Conservation (phyloP, 2,888 invertebrate genomes). For the Oscheius onirici region DNA sequence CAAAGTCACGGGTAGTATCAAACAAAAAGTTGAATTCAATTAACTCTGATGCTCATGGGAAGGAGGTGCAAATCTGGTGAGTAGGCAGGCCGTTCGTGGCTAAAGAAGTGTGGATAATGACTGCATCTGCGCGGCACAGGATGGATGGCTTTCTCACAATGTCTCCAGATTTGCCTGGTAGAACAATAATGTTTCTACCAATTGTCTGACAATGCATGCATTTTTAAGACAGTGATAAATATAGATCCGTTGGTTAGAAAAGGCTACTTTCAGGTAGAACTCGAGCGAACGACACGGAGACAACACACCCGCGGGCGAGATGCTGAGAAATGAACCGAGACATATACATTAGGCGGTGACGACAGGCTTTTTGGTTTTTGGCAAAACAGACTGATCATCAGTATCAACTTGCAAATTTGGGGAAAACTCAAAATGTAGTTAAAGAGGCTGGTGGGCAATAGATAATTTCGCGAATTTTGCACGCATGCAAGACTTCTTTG, state of each 20-base stretch:
- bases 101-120: conserved; percentile 32
- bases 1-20: background rate
- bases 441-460: too few relatives aligned
- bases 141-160: conserved; percentile 18
- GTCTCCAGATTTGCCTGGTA: too few relatives aligned
- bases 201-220: background rate
- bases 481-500: conserved; percentile 1
- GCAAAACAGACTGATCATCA: too few relatives aligned
- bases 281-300: conserved; percentile 14
- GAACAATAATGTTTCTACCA: too few relatives aligned
- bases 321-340: conserved; percentile 32
- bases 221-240: conserved; percentile 3
- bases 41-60: conserved; percentile 1
- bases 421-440: too few relatives aligned
- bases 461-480: background rate
- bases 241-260: background rate
- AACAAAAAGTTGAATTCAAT: conserved; percentile 15
- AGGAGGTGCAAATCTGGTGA: conserved; percentile 15
- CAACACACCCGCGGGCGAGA: conserved; percentile 28
- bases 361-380: background rate
- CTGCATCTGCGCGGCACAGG: conserved; percentile 21
- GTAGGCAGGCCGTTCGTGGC: conserved; percentile 21
- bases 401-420: too few relatives aligned
- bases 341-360: conserved; percentile 28
- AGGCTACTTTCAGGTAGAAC: conserved; percentile 4